Base-by-base conservation (phyloP, 2,113 vertebrate genomes). In the Serinus canaria region DNA sequence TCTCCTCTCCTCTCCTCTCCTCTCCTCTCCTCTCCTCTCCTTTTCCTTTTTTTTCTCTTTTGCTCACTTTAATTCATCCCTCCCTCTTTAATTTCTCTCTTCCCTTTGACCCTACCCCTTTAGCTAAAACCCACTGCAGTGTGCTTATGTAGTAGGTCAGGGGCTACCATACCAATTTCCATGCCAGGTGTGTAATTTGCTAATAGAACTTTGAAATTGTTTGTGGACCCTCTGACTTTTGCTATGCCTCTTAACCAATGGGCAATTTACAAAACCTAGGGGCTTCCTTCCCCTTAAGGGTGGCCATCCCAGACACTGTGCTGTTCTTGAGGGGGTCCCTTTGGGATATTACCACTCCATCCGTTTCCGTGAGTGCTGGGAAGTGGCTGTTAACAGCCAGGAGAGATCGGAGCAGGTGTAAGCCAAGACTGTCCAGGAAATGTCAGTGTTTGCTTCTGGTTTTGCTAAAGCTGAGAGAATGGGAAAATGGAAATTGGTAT, bases 231-330 rank as follows among this genome's bases (percentile, higher is more conserved):
- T 47, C 41, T 23, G 31, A 22, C 5, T 49, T 88, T 24, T 73
- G 25, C 68, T 30, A 10, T 33, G 64, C 27, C 3, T 80, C 80
- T 35, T 2, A 6, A 31, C 7, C 25, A 56, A 13, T 1, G 6
- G 15, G 25, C 5, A 27, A 27, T 35, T 66, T 58, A 27, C 31
- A 73, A 50, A 33, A 37, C 18, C 37, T 37, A 27, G 27, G 15
- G 23, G 15, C 10, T 66, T 81, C 10, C 27, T 58, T 66, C 37
- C 13, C 37, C 11, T 23, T 28, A 13, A 37, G 50, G 25, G 10
- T 43, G 31, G 15, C 27, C 15, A 13, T 24, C 31, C 44, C 0
- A 1, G n/a, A 27, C 1, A 2, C 9, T 24, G 3, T 33, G 33
- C 22, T 44, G 12, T 20, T 31, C 27, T 37, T 0, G 1, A 43